These are phyloP conservation scores for Mylabris sibirica DNA, from an alignment of 2,888 invertebrate genomes.

Conservation along the genomic window DNA sequence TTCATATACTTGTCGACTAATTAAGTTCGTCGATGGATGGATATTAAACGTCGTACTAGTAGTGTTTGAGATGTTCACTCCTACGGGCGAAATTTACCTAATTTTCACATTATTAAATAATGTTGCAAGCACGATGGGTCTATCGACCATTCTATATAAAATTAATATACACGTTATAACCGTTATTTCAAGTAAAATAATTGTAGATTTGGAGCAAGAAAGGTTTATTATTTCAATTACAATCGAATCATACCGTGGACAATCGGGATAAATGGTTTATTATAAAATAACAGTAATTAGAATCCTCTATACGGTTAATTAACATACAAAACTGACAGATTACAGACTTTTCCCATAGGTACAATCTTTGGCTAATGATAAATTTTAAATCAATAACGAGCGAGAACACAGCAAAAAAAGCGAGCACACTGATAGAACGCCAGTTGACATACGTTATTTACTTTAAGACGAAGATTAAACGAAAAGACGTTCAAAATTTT, in stretches of 20 bases:
- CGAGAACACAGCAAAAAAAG: not conserved
- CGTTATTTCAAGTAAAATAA: not conserved
- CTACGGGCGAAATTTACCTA: conserved; percentile 38
- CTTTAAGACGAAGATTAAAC: not conserved
- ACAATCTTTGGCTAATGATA: not conserved
- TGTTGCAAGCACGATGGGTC: conserved; percentile 13
- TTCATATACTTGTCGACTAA: conserved; percentile 36
- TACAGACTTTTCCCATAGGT: not conserved
- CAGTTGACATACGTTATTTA: not conserved
- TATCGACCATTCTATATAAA: not conserved
- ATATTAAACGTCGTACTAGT: conserved; percentile 25
- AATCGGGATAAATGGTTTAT: not conserved
- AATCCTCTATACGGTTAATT: not conserved
- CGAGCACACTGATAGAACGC: not conserved
- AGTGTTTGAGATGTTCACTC: conserved; percentile 32
- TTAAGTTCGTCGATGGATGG: conserved; percentile 41
- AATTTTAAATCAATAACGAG: not conserved
- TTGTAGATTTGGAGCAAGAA: not conserved
- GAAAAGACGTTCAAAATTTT: not conserved
- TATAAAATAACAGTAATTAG: not conserved
- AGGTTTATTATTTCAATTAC: not conserved
- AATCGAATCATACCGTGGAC: not conserved
- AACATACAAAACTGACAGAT: not conserved
- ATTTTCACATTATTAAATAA: conserved; percentile 40
- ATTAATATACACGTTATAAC: not conserved